A percentile compares a stretch with the other conserved stretches of the same genome.
Conservation (phyloP, 2,113 vertebrate genomes). For the Calyptommatus sinebrachiatus region DNA sequence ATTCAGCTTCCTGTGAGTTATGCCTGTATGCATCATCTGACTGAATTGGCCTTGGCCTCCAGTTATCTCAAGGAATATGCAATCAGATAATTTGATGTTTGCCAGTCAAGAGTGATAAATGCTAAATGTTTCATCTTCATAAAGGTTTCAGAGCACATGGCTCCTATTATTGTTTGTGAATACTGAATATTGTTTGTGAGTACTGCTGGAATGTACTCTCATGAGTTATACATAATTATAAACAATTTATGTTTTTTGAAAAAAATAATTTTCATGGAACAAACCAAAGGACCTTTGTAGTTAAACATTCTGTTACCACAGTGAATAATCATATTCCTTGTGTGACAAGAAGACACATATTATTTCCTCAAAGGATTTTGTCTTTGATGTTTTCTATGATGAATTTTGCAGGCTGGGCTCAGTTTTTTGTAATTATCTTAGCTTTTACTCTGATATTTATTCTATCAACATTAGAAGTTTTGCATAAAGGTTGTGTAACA, state of each 20-base stretch:
- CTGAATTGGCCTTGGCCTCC: background rate
- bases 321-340: background rate
- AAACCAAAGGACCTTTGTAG: background rate
- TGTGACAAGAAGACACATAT: background rate
- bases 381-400: background rate
- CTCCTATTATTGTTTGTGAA: background rate
- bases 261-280: background rate
- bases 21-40: background rate
- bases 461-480: no score
- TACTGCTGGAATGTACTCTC: background rate
- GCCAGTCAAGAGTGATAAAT: background rate
- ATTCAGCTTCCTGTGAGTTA: background rate
- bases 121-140: background rate
- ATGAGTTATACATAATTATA: background rate
- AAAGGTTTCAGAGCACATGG: background rate
- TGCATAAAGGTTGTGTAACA: no score
- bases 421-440: background rate
- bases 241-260: background rate
- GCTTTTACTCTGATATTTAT: no score
- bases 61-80: background rate
- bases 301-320: background rate
- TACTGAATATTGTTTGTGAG: no score
- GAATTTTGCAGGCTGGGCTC: background rate
- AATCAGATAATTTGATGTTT: background rate
- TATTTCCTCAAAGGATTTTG: background rate